Percentiles rank a stretch among this genome's conserved stretches.
These are phyloP conservation scores for Perizoma affinitatum DNA, from an alignment of 2,888 invertebrate genomes.

Conservation along the genomic window DNA sequence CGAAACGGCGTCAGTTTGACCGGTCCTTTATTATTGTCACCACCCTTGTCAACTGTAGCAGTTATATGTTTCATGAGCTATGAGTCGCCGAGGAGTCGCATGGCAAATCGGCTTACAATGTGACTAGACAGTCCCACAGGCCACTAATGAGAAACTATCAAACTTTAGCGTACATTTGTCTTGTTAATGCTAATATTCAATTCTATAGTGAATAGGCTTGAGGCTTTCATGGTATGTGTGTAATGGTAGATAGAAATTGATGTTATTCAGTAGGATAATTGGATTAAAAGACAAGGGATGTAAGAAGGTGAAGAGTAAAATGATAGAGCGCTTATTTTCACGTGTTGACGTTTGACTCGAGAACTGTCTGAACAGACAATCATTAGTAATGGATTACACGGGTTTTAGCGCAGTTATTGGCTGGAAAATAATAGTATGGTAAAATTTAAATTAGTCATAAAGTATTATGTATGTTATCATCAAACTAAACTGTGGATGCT, in stretches of 20 bases:
- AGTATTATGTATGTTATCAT: not conserved
- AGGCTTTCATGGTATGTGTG: conserved; percentile 14
- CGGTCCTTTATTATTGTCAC: too few relatives aligned
- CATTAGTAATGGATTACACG: too few relatives aligned
- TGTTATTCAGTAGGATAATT: conserved; percentile 4
- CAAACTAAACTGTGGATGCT: conserved; percentile 7
- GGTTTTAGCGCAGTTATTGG: too few relatives aligned
- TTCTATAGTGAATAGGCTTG: conserved; percentile 49
- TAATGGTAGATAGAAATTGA: conserved; percentile 19
- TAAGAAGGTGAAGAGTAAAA: too few relatives aligned
- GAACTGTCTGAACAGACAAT: too few relatives aligned
- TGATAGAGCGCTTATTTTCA: too few relatives aligned
- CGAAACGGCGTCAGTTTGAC: too few relatives aligned
- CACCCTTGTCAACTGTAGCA: not conserved
- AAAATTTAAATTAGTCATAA: too few relatives aligned
- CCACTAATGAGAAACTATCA: conserved; percentile 76
- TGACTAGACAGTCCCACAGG: conserved; percentile 47
- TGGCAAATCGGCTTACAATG: conserved; percentile 54
- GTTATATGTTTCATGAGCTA: conserved; percentile 19
- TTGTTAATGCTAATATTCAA: conserved; percentile 76
- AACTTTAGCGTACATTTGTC: conserved; percentile 74
- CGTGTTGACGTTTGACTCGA: too few relatives aligned
- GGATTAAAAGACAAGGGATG: too few relatives aligned
- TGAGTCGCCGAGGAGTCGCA: conserved; percentile 47
- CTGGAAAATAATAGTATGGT: too few relatives aligned